Base-by-base conservation (phyloP, 2,113 vertebrate genomes). In the Myanophis thanlyinensis region DNA sequence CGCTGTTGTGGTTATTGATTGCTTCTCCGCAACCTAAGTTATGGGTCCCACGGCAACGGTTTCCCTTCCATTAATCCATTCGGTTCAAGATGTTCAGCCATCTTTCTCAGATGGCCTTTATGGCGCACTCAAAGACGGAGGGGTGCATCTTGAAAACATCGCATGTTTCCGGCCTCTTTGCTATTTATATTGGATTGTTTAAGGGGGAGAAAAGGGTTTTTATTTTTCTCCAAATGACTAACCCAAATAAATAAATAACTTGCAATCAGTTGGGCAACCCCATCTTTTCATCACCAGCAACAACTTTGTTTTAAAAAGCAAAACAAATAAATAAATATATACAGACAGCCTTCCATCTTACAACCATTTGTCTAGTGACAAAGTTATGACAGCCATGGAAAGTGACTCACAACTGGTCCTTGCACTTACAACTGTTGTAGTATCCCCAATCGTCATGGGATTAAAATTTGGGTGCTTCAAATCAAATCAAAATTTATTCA, bases 1-100 rank as follows among this genome's bases (percentile, higher is more conserved):
- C 47, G 54, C 3, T 89, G 18, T 46, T 93, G 89, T 40, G 91
- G 95, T 91, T 88, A 90, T 5, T 85, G 53, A 91, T 52, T 93
- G 84, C 46, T 93, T 92, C 88, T 54, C 59, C 67, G 46, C 89
- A 8, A 4, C 90, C 22, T 46, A 93, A 49, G 91, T 22, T 15
- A 52, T 30, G 30, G 85, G 59, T 94, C 95, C 93, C 51, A 85
- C 3, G 88, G 25, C 88, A n/a, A 3, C 0, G 0, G n/a, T 8
- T 85, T 53, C 47, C 90, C 35, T 46, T 90, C 92, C 51, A 47
- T 11, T 85, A 9, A 87, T 87, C 93, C 93, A 51, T 40, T 89
- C 44, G 30, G 51, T 73, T 95, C 86, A 80, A 2, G 88, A 49
- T 4, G 11, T 46, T 59, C 0, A 86, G 30, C 9, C n/a, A 23